These are phyloP conservation scores for Tetramorium alpestre DNA, from an alignment of 1,140 invertebrate species.

Conservation along the genomic window DNA sequence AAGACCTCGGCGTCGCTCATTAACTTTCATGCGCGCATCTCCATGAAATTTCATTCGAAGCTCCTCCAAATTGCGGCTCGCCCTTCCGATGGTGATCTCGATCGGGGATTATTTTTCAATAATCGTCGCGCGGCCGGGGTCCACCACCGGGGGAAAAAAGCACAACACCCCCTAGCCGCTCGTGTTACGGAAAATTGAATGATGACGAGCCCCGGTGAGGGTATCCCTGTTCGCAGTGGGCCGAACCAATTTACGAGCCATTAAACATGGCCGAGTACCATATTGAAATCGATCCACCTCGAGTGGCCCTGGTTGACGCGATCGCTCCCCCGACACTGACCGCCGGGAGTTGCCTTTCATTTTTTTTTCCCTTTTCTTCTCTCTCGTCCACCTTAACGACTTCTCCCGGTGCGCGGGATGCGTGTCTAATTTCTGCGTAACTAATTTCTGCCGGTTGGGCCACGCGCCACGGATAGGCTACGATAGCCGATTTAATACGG, in stretches of 20 bases:
- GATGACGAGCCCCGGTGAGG: constrained; percentile 34
- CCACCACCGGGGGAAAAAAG: not conserved
- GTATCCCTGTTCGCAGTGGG: constrained; percentile 44
- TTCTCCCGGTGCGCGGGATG: constrained; percentile 31
- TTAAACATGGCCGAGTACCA: constrained; percentile 69
- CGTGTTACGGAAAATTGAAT: constrained; percentile 76
- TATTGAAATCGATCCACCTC: constrained; percentile 64
- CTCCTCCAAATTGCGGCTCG: constrained; percentile 37
- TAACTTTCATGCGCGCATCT: constrained; percentile 29
- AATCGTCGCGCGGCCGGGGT: not conserved
- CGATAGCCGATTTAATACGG: constrained; percentile 43
- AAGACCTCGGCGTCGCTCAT: not conserved
- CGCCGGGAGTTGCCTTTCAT: constrained; percentile 33
- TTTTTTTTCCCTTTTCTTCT: not conserved
- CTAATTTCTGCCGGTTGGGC: constrained; percentile 51
- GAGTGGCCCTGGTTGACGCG: constrained; percentile 32
- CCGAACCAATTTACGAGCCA: constrained; percentile 77
- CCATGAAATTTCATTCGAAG: constrained; percentile 42
- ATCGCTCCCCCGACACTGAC: constrained; percentile 32
- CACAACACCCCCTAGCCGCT: constrained; percentile 50
- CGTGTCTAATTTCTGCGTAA: constrained; percentile 63
- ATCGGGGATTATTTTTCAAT: constrained; percentile 49
- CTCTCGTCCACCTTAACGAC: constrained; percentile 13
- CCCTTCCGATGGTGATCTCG: constrained; percentile 5
- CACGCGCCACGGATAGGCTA: constrained; percentile 62